Conservation (phyloP, 2,113 vertebrate species). For the Tricholaema leucomelas region DNA sequence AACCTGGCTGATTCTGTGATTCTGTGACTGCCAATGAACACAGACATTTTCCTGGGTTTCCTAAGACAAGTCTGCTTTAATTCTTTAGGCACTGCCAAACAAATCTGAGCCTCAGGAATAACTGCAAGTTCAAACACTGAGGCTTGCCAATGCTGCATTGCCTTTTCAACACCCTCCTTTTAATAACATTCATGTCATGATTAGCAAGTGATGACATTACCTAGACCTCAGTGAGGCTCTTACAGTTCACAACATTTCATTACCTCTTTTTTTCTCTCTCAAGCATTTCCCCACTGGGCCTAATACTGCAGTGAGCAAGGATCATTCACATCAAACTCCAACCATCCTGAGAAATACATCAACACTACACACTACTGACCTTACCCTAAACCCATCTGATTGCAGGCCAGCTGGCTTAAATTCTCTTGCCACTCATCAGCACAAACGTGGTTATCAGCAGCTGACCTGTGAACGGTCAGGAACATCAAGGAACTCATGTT, state of each 20-base stretch:
- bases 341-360: constrained; percentile 53
- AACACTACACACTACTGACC: constrained; percentile 87
- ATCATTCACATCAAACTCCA: background rate
- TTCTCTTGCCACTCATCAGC: constrained; percentile 89
- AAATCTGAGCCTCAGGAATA: background rate
- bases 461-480: constrained; percentile 84
- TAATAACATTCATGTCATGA: background rate
- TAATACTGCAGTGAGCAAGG: background rate
- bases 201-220: background rate
- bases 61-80: background rate
- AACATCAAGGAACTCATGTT: constrained; percentile 71
- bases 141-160: background rate
- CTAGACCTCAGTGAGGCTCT: background rate
- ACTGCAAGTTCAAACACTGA: background rate
- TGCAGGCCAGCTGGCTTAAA: constrained; percentile 87
- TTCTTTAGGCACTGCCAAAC: background rate
- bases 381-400: constrained; percentile 97
- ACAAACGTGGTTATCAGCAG: constrained; percentile 85
- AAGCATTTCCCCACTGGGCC: background rate
- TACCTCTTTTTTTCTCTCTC: background rate
- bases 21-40: background rate
- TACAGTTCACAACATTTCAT: background rate
- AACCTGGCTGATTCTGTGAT: too few relatives aligned
- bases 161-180: background rate
- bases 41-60: background rate